Evolutionary conservation across 2,113 vertebrate genomes (phyloP).

Genomic region (Caretta caretta): DNA sequence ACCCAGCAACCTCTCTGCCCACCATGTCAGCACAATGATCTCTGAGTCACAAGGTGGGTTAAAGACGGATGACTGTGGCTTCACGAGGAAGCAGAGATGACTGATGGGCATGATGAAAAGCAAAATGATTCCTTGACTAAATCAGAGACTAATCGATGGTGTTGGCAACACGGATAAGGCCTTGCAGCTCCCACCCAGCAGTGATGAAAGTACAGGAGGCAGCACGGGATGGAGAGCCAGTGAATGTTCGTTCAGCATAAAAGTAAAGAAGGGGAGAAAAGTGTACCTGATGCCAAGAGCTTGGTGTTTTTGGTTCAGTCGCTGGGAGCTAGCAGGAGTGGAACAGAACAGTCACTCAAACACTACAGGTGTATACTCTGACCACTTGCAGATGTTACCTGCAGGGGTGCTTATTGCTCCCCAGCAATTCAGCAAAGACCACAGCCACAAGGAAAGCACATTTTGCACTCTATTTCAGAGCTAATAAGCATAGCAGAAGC

Average conservation of each 20-base stretch:
- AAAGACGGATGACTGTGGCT: constrained; percentile 40
- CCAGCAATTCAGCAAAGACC: background rate
- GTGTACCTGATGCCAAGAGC: background rate
- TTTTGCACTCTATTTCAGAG: accelerated
- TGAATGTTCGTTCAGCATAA: background rate
- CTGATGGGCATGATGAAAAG: background rate
- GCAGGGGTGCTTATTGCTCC: background rate
- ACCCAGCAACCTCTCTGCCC: background rate
- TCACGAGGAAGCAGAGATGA: background rate
- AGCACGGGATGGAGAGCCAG: background rate
- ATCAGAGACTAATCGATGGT: constrained; percentile 50
- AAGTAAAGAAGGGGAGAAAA: background rate
- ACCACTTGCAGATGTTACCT: accelerated
- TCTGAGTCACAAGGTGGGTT: background rate
- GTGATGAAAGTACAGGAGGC: background rate
- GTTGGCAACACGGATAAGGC: constrained; percentile 10
- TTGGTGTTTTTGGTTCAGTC: background rate
- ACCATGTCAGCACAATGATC: background rate
- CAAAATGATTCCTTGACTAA: constrained; percentile 9
- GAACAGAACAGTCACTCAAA: background rate
- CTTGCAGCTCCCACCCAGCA: background rate
- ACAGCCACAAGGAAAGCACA: accelerated
- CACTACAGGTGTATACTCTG: background rate
- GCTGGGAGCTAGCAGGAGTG: accelerated
- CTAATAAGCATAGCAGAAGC: accelerated